Evolutionary conservation across 2,888 invertebrate genomes (phyloP).

Genomic region (Gryllus longicercus): DNA sequence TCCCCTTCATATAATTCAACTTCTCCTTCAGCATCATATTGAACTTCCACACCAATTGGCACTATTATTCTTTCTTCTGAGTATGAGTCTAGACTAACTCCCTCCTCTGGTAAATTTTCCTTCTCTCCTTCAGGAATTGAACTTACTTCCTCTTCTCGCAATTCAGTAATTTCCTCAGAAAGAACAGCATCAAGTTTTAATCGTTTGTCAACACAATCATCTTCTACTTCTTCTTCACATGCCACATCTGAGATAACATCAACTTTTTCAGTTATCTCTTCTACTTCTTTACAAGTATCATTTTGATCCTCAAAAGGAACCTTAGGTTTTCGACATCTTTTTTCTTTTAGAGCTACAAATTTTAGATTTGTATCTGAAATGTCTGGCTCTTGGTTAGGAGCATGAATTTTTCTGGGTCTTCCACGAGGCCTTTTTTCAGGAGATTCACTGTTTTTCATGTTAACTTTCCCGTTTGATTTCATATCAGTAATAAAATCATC

Average conservation of each 20-base stretch:
- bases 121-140: slow-evolving; percentile 35
- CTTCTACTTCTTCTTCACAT: slow-evolving; percentile 26
- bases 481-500: slow-evolving; percentile 21
- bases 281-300: slow-evolving; percentile 18
- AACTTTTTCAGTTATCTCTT: slow-evolving; percentile 21
- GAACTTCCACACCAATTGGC: slow-evolving; percentile 25
- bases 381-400: slow-evolving; percentile 22
- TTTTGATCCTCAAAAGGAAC: slow-evolving; percentile 18
- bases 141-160: slow-evolving; percentile 33
- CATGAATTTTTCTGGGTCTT: slow-evolving; percentile 33
- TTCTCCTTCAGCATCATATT: slow-evolving; percentile 22
- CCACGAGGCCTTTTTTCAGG: slow-evolving; percentile 32
- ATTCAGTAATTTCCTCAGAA: slow-evolving; percentile 26
- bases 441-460: slow-evolving; percentile 26
- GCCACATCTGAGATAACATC: slow-evolving; percentile 17
- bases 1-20: slow-evolving; percentile 24
- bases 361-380: slow-evolving; percentile 22
- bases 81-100: slow-evolving; percentile 28
- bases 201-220: slow-evolving; percentile 28
- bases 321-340: slow-evolving; percentile 20
- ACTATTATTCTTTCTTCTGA: slow-evolving; percentile 29
- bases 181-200: slow-evolving; percentile 26
- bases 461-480: slow-evolving; percentile 21
- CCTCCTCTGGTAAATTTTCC: slow-evolving; percentile 36
- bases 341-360: slow-evolving; percentile 23